Conservation (phyloP, 1,140 invertebrate species). For the Teleogryllus occipitalis region DNA sequence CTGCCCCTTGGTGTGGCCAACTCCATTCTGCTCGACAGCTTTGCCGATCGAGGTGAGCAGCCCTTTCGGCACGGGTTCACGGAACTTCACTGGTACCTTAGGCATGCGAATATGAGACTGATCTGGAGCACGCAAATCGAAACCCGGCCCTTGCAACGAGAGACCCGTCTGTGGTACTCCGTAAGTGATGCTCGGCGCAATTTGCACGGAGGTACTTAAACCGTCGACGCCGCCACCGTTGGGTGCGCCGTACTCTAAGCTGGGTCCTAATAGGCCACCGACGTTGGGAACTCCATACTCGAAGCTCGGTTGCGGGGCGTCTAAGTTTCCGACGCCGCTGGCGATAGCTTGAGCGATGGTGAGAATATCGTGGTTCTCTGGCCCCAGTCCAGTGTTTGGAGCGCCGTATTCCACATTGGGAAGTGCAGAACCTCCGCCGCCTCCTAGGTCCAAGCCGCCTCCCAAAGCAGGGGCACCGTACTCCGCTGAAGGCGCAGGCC, state of each 20-base stretch:
- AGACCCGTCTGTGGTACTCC: constrained; percentile 23
- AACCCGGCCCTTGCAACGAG: constrained; percentile 11
- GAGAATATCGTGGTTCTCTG: not conserved
- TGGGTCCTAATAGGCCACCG: constrained; percentile 28
- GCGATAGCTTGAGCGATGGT: not conserved
- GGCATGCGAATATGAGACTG: constrained; percentile 33
- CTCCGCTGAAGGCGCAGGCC: no score
- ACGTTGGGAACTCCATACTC: constrained; percentile 14
- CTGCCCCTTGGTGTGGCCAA: constrained; percentile 35
- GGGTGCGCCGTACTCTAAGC: constrained; percentile 16
- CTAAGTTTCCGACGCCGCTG: not conserved
- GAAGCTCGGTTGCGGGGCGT: not conserved
- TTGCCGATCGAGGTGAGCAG: constrained; percentile 51
- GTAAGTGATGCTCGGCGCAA: constrained; percentile 27
- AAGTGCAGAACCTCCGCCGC: not conserved
- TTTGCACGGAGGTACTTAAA: constrained; percentile 28
- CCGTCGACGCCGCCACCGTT: constrained; percentile 24
- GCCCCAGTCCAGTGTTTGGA: not conserved
- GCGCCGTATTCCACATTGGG: constrained; percentile 18
- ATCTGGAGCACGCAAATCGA: constrained; percentile 23
- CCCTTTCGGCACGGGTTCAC: constrained; percentile 57
- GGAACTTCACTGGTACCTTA: constrained; percentile 46
- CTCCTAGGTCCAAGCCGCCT: not conserved
- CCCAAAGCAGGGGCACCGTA: no score
- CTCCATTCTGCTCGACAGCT: constrained; percentile 20